phyloP scores from a whole-genome alignment of 1,140 invertebrate genomes.

The Calliphora vicina region DNA sequence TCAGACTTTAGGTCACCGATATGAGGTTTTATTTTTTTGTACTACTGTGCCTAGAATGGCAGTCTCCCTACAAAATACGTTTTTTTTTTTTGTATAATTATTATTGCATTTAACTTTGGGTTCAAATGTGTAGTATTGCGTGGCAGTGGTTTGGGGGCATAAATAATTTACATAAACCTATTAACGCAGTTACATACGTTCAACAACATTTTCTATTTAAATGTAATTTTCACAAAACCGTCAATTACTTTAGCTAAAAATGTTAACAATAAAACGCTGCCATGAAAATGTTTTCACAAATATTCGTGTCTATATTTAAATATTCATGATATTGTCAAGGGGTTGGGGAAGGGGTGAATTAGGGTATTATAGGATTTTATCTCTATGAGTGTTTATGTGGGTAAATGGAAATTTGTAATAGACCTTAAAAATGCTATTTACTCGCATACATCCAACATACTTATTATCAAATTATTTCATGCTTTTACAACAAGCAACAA shows the following conservation, averaged over 20 bases:
- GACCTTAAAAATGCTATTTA: too few species aligned
- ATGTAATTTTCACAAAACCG: slow-evolving; percentile 2
- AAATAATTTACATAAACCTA: slow-evolving; percentile 6
- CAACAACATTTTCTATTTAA: background rate
- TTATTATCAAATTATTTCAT: too few species aligned
- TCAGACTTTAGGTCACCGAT: background rate
- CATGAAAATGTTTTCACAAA: too few species aligned
- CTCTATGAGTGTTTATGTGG: too few species aligned
- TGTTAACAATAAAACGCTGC: background rate
- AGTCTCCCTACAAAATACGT: background rate
- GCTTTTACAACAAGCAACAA: too few species aligned
- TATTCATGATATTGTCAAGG: too few species aligned
- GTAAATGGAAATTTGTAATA: too few species aligned
- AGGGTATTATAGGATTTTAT: too few species aligned
- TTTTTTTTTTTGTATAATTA: background rate
- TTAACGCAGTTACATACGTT: background rate
- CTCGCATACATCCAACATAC: too few species aligned
- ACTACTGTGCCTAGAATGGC: background rate
- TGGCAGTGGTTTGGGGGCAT: background rate
- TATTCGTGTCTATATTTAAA: too few species aligned
- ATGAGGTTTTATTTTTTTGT: background rate
- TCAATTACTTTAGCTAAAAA: slow-evolving; percentile 8
- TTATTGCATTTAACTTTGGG: background rate
- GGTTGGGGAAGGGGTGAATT: too few species aligned
- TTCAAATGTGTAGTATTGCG: background rate